Base-by-base conservation (phyloP, 2,113 vertebrate genomes). In the Takifugu bimaculatus region DNA sequence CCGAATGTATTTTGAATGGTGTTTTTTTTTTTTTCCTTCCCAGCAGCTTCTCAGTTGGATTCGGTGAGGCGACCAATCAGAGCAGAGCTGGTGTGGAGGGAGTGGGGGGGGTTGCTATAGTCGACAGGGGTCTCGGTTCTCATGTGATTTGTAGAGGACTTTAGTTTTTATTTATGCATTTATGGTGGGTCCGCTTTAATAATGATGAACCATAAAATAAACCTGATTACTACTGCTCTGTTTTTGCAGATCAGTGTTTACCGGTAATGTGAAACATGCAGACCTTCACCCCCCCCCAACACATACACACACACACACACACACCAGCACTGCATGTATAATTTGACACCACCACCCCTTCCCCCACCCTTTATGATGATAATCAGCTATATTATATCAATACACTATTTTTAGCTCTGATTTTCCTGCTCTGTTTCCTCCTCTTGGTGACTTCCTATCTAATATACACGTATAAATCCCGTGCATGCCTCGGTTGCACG, bases 391-490 rank as follows among this genome's bases (percentile, higher is more conserved):
- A 39, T 39, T 39, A 39, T 56, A 74, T 82, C 54, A 45, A 76
- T 82, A 50, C 55, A 68, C 83, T 88, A 87, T 88, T 87, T 88
- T 84, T 87, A 87, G 83, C 57, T 67, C 60, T 32, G 48, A 64
- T 58, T 67, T 63, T 65, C 52, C 47, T 20, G 25, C 61, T 51
- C 59, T 60, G 68, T 59, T 69, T 80, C 68, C 75, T 7, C 69
- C 28, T 54, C 76, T 72, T 11, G 51, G 74, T 78, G 78, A 77
- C 72, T 83, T 83, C 75, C 72, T 77, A 42, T 75, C 62, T 80
- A 77, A 80, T 85, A 79, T 69, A 80, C 68, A 82, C 78, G 87
- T 74, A 83, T 72, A 50, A 53, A 47, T 59, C 28, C 62, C 14
- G 45, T n/a, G 45, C 13, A 15, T 12, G 45, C 45, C 42, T 45